phyloP scores from a whole-genome alignment of 2,797 vertebrate genomes.

The Tragelaphus eurycerus region DNA sequence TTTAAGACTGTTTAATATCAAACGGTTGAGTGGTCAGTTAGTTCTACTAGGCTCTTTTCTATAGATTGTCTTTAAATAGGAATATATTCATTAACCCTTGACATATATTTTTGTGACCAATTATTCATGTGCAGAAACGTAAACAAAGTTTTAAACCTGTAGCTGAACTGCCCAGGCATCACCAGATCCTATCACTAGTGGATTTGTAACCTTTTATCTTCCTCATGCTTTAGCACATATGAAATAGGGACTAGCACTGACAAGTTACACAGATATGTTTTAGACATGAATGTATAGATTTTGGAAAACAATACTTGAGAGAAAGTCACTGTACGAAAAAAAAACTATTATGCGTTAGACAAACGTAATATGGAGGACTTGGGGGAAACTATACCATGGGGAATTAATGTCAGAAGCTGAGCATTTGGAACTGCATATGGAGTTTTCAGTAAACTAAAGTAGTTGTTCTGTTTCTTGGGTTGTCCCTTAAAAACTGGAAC shows the following conservation, averaged over 20 bases:
- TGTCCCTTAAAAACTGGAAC: not conserved
- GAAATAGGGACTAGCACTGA: not conserved
- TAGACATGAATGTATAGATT: not conserved
- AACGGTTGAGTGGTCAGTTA: not conserved
- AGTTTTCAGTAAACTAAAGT: not conserved
- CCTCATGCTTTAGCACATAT: not conserved
- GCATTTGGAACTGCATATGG: not conserved
- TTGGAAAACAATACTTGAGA: not conserved
- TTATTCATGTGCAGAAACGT: not conserved
- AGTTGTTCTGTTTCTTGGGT: slow-evolving; percentile 4
- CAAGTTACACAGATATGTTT: not conserved
- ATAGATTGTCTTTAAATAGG: not conserved
- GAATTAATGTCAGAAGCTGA: not conserved
- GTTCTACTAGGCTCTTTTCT: not conserved
- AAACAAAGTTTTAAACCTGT: not conserved
- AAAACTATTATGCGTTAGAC: not conserved
- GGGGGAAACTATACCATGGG: not conserved
- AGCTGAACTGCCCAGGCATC: not conserved
- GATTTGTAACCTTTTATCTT: not conserved
- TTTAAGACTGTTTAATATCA: not conserved
- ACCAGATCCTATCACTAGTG: not conserved
- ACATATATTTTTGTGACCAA: not conserved
- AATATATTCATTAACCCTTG: not conserved
- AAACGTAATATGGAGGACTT: not conserved
- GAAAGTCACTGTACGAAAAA: not conserved